Conservation (phyloP, 1,140 invertebrate species). For the Palaemon carinicauda region DNA sequence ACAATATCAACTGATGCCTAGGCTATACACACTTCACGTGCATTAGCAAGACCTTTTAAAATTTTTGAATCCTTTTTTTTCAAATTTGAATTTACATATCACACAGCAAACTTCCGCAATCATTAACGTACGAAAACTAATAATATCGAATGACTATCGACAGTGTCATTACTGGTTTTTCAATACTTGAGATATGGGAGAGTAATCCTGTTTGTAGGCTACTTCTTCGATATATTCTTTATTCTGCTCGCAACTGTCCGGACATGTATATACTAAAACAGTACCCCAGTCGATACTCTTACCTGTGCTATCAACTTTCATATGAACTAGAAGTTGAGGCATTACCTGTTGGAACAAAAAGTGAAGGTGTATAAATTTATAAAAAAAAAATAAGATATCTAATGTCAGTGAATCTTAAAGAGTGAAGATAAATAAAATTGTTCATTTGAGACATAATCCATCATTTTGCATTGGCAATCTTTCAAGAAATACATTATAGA, state of each 20-base stretch:
- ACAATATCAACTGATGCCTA: too few species aligned
- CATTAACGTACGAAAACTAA: background rate
- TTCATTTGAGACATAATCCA: too few species aligned
- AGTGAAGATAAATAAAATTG: too few species aligned
- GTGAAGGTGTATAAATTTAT: conserved; percentile 16
- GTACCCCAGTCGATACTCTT: conserved; percentile 89
- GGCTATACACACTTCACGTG: too few species aligned
- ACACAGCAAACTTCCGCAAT: background rate
- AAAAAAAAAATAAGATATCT: too few species aligned
- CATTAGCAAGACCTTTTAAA: too few species aligned
- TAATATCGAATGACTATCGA: background rate
- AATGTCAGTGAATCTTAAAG: too few species aligned
- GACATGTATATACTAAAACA: conserved; percentile 85
- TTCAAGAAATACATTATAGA: too few species aligned
- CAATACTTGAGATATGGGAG: conserved; percentile 22
- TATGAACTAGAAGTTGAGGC: conserved; percentile 85
- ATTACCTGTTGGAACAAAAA: conserved; percentile 76
- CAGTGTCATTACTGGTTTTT: conserved; percentile 14
- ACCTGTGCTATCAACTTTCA: conserved; percentile 75
- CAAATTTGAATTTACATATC: too few species aligned
- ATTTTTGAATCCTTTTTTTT: too few species aligned
- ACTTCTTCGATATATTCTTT: conserved; percentile 31
- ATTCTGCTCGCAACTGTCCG: conserved; percentile 73
- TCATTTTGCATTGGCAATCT: too few species aligned
- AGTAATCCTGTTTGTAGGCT: conserved; percentile 39